Percentiles rank a stretch among this genome's conserved stretches.
Evolutionary conservation across 2,888 invertebrate genomes (phyloP).

Genomic region (Microctonus hyperodae): DNA sequence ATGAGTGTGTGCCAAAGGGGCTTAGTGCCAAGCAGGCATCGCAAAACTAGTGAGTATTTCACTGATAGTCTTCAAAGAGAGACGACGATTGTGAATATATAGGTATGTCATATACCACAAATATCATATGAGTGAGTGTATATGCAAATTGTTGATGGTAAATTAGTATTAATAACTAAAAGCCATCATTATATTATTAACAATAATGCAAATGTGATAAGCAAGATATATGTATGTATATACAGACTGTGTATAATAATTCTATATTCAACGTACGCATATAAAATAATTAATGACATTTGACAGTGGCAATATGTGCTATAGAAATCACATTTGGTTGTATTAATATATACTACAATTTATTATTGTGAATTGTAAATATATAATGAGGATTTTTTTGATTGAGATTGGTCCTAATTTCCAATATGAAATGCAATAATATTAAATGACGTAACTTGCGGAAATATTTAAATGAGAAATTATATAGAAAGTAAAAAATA

Average conservation of each 20-base stretch:
- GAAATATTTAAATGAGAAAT: not conserved
- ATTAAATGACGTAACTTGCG: not conserved
- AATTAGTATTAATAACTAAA: slow-evolving; percentile 7
- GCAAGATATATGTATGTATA: too few relatives aligned
- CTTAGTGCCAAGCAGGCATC: slow-evolving; percentile 21
- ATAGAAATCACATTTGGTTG: not conserved
- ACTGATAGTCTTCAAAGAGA: slow-evolving; percentile 2
- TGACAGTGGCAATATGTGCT: not conserved
- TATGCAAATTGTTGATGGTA: not conserved
- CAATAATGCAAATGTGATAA: not conserved
- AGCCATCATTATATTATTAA: not conserved
- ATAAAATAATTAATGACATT: not conserved
- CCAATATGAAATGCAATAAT: not conserved
- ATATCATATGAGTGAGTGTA: not conserved
- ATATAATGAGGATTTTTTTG: not conserved
- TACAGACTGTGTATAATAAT: not conserved
- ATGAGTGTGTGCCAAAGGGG: slow-evolving; percentile 15
- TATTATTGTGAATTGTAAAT: not conserved
- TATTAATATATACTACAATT: not conserved
- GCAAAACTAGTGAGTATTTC: not conserved
- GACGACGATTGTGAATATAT: not conserved
- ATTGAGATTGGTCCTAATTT: not conserved
- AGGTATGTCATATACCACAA: not conserved
- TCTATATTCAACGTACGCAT: not conserved
- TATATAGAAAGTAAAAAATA: not conserved